Base-by-base conservation (phyloP, 2,888 invertebrate species). In the Caenorhabditis sp. region DNA sequence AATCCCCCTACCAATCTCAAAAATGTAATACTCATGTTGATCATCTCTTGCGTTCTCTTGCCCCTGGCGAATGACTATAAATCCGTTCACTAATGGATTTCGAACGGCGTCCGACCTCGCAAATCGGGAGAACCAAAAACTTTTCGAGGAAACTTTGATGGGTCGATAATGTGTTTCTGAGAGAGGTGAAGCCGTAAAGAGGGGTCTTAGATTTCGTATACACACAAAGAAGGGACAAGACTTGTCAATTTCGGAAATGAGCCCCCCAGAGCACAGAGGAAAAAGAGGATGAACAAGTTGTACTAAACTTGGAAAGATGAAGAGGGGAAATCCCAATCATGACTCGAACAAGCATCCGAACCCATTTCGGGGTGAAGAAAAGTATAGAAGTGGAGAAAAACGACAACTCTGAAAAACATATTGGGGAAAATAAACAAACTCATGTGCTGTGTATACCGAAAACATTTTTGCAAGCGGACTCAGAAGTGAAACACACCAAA, bases 181-280 rank as follows among this genome's bases (percentile, higher is more conserved):
- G 56, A 79, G 54, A 79, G 70, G 70, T 79, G 79, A 79, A 79
- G 79, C 79, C 79, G 19, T 19, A 26, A 38, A 59, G 26, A 28
- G 8, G 63, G 24, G 63, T 63, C 63, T 63, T 44, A 70, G 51
- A 70, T 63, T 70, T 79, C 79, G 79, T 69, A 69, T 61, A 76
- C 51, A 44, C 47, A 47, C 47, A 47, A 47, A 19, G 47, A 47
- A 10, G 38, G 38, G 47, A 47, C 16, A 54, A n/a, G 68, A 69
- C 77, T 77, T 69, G 77, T 54, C 77, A 77, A 79, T 64, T 79
- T 79, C 47, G 79, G 79, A 70, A 70, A 69, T 79, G 70, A 79
- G 70, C 70, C 24, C 61, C 44, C 44, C n/a, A n/a, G n/a, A n/a
- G n/a, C n/a, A n/a, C n/a, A 44, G 31, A 22, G 63, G 31, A n/a